Evolutionary conservation across 2,797 vertebrate genomes (phyloP).

Genomic region (Epinephelus coioides): DNA sequence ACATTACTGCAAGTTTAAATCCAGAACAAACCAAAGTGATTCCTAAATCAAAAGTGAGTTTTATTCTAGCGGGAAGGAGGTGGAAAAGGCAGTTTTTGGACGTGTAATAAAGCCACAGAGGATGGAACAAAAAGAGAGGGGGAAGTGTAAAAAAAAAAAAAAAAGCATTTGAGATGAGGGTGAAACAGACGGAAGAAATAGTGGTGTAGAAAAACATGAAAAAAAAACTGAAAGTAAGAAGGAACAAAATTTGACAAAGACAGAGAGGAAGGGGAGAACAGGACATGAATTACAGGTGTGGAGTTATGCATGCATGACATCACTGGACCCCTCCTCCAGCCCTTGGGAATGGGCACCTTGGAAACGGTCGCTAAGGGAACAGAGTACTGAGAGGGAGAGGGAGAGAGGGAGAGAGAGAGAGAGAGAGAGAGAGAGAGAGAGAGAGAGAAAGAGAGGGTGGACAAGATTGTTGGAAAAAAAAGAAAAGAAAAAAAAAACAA

Average conservation of each 20-base stretch:
- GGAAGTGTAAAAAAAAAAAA: background rate
- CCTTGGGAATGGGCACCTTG: constrained; percentile 84
- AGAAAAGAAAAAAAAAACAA: constrained; percentile 37
- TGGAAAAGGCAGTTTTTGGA: constrained; percentile 3
- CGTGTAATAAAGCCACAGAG: constrained; percentile 23
- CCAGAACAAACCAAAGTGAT: constrained; percentile 37
- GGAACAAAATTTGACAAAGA: constrained; percentile 52
- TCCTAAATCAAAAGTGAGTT: constrained; percentile 45
- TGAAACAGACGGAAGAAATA: background rate
- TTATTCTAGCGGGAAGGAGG: constrained; percentile 15
- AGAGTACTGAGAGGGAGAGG: constrained; percentile 61
- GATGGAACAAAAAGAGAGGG: background rate
- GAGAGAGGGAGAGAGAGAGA: constrained; percentile 44
- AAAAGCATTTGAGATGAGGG: background rate
- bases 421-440: constrained; percentile 21
- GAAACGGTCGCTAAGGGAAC: constrained; percentile 89
- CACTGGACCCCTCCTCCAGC: constrained; percentile 83
- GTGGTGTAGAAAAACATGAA: background rate
- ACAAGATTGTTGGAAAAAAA: constrained; percentile 40
- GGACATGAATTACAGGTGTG: constrained; percentile 84
- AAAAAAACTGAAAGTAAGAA: background rate
- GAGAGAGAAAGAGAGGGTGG: background rate
- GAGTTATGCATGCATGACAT: constrained; percentile 87
- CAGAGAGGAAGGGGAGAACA: constrained; percentile 34
- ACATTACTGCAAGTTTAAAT: constrained; percentile 40